Evolutionary conservation across 92 coral and sea anemone genomes (phyloP).

Genomic region (Epizoanthus ramosus): DNA sequence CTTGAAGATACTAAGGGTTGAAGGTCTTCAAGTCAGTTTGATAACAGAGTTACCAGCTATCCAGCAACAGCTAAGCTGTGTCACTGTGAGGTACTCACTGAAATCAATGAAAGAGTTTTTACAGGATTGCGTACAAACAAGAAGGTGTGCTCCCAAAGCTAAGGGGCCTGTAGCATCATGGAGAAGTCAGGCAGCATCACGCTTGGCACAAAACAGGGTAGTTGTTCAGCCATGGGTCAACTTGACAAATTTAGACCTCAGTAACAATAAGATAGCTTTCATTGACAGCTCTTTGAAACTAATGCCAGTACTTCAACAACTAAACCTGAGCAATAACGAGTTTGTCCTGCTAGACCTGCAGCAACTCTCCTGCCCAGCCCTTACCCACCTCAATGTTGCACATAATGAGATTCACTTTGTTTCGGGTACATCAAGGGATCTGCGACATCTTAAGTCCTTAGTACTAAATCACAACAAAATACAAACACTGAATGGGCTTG

Average conservation of each 20-base stretch:
- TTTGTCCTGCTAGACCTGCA: conserved; percentile 89
- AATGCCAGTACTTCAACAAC: conserved; percentile 79
- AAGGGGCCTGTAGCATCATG: conserved; percentile 79
- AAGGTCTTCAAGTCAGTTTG: conserved; percentile 79
- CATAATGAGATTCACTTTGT: conserved; percentile 85
- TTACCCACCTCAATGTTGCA: conserved; percentile 76
- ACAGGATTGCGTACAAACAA: conserved; percentile 76
- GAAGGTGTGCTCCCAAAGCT: conserved; percentile 72
- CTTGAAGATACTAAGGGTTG: conserved; percentile 67
- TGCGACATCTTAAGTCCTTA: conserved; percentile 84
- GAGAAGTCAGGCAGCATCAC: conserved; percentile 84
- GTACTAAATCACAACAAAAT: conserved; percentile 75
- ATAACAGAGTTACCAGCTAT: conserved; percentile 73
- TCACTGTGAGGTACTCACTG: conserved; percentile 72
- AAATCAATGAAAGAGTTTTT: conserved; percentile 89
- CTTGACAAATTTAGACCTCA: conserved; percentile 74
- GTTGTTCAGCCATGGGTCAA: conserved; percentile 93
- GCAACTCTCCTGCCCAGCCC: conserved; percentile 80
- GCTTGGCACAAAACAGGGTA: conserved; percentile 80
- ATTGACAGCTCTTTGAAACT: conserved; percentile 90
- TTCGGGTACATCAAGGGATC: conserved; percentile 79
- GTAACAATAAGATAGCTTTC: conserved; percentile 79
- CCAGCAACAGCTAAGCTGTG: conserved; percentile 78
- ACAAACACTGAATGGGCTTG: conserved; percentile 76
- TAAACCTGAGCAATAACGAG: conserved; percentile 86